A percentile compares a stretch with the other conserved stretches of the same genome.
Conservation (phyloP, 2,888 invertebrate genomes). For the Drosophila mulleri region DNA sequence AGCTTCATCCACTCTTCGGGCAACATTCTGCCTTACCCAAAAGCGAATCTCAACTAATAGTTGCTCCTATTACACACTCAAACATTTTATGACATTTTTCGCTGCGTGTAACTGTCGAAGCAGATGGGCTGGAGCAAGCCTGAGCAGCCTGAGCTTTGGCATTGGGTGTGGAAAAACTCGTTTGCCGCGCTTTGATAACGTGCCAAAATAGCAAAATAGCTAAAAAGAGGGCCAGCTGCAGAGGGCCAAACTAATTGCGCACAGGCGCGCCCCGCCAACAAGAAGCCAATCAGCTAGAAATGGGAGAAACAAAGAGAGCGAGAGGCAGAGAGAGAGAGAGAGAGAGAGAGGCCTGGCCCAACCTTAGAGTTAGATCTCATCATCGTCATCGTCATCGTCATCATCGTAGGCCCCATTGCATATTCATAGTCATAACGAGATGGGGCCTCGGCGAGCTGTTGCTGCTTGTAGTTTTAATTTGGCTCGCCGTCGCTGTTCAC, state of each 20-base stretch:
- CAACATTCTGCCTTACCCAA: no score
- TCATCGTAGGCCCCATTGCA: constrained; percentile 54
- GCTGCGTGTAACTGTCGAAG: constrained; percentile 1
- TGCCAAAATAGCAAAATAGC: constrained; percentile 71
- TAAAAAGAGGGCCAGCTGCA: constrained; percentile 35
- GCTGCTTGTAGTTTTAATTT: constrained; percentile 53
- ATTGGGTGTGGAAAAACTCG: constrained; percentile 62
- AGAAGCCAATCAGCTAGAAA: constrained; percentile 1
- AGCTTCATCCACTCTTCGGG: no score
- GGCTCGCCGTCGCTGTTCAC: constrained; percentile 50
- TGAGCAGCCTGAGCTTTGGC: constrained; percentile 5
- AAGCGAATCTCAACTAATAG: no score
- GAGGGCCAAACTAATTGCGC: constrained; percentile 57
- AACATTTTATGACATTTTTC: neutral
- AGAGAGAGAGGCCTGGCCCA: neutral
- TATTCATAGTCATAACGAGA: constrained; percentile 71
- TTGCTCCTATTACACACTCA: neutral
- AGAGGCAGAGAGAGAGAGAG: neutral
- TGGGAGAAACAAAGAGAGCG: neutral
- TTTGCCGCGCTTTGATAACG: constrained; percentile 54
- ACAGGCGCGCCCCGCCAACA: constrained; percentile 43
- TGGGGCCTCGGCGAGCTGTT: constrained; percentile 14
- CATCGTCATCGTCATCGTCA: constrained; percentile 38
- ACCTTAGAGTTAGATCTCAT: constrained; percentile 40
- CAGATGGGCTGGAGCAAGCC: neutral